Conservation (phyloP, 2,113 vertebrate species). For the Coptodon rendalli region DNA sequence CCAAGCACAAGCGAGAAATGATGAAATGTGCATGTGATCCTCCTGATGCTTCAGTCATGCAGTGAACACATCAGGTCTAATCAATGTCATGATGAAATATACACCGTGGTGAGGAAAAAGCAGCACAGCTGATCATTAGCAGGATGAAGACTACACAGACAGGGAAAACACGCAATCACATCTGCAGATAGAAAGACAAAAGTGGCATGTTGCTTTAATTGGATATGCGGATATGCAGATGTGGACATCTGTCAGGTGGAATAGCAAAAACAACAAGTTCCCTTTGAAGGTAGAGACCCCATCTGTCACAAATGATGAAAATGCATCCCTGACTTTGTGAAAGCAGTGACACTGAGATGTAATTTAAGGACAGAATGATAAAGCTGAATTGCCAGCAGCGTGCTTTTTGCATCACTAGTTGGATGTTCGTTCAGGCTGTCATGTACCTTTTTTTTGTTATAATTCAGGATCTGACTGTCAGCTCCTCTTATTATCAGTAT, state of each 20-base stretch:
- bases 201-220: not conserved
- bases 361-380: not conserved
- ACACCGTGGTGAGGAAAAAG: not conserved
- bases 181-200: not conserved
- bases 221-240: not conserved
- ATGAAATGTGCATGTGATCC: not conserved
- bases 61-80: not conserved
- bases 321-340: not conserved
- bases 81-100: not conserved
- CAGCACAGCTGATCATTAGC: constrained; percentile 17
- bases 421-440: not conserved
- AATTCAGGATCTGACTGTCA: not conserved
- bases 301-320: not conserved
- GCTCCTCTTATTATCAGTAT: not conserved
- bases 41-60: not conserved
- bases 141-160: not conserved
- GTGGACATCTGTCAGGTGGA: not conserved
- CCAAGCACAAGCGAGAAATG: not conserved
- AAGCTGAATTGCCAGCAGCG: not conserved
- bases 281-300: not conserved
- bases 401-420: not conserved
- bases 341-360: not conserved
- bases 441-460: not conserved
- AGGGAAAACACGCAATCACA: not conserved
- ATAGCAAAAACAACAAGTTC: not conserved